Conservation (phyloP, 92 coral and sea anemone species). For the Heliopora coerulea region DNA sequence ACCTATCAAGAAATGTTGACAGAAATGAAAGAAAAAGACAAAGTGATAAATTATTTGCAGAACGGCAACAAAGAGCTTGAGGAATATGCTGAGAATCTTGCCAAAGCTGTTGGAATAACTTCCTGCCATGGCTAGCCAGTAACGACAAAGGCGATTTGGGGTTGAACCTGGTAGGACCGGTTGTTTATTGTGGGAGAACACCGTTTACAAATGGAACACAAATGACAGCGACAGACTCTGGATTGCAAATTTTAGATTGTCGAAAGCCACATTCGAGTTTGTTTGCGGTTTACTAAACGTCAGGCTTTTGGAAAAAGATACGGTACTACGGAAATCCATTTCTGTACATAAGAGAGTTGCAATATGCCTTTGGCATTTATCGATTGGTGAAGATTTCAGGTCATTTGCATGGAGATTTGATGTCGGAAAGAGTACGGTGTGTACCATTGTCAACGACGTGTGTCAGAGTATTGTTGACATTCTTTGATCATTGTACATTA, state of each 20-base stretch:
- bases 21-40: slow-evolving; percentile 19
- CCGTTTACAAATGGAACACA: neutral
- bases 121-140: slow-evolving; percentile 36
- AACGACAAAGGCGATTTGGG: neutral
- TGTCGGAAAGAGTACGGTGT: slow-evolving; percentile 1
- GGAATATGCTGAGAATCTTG: slow-evolving; percentile 37
- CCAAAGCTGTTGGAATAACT: slow-evolving; percentile 10
- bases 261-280: neutral
- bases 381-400: neutral
- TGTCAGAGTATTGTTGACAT: neutral
- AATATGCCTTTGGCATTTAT: neutral
- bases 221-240: neutral
- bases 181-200: too few species aligned
- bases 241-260: neutral
- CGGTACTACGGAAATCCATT: neutral
- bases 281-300: neutral
- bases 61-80: slow-evolving; percentile 21
- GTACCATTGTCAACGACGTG: slow-evolving; percentile 5
- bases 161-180: too few species aligned
- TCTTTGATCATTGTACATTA: neutral
- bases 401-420: slow-evolving; percentile 13
- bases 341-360: neutral
- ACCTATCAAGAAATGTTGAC: neutral
- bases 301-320: neutral
- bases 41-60: slow-evolving; percentile 12